Evolutionary conservation across 1,140 invertebrate species (phyloP).

Genomic region (Drosophila ambigua): DNA sequence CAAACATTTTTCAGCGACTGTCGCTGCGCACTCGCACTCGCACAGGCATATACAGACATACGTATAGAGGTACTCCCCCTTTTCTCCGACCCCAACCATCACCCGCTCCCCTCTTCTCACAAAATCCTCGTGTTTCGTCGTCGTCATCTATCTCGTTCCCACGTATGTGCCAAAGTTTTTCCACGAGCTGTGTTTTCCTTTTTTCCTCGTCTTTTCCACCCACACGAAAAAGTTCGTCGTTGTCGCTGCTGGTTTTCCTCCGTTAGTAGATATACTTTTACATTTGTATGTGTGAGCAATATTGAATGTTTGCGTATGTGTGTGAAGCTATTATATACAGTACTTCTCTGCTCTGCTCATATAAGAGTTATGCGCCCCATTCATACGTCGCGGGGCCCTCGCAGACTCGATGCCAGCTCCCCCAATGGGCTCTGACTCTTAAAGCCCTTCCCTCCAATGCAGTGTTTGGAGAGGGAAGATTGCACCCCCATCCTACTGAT

Average conservation of each 20-base stretch:
- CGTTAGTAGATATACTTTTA: constrained; percentile 43
- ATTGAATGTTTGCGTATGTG: constrained; percentile 29
- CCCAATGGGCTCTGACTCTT: constrained; percentile 44
- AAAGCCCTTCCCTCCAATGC: constrained; percentile 44
- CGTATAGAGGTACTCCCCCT: constrained; percentile 21
- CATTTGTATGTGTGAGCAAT: constrained; percentile 32
- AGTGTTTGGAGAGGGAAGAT: neutral
- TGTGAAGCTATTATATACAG: constrained; percentile 38
- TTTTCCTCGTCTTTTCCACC: constrained; percentile 55
- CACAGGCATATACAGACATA: constrained; percentile 17
- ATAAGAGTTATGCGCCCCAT: constrained; percentile 70
- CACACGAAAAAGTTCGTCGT: constrained; percentile 72
- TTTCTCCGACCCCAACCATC: constrained; percentile 8
- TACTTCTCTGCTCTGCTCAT: constrained; percentile 43
- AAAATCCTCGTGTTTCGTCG: constrained; percentile 31
- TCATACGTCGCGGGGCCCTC: constrained; percentile 40
- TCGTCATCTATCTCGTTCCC: constrained; percentile 70
- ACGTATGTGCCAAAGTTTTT: constrained; percentile 73
- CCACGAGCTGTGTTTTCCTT: constrained; percentile 63
- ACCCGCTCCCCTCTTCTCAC: neutral
- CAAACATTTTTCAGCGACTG: constrained; percentile 48
- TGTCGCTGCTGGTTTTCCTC: constrained; percentile 44
- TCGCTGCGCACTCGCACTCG: constrained; percentile 53
- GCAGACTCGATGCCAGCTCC: constrained; percentile 21
- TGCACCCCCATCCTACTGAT: constrained; percentile 3